Base-by-base conservation (phyloP, 2,888 invertebrate species). In the Galerucella pusilla region DNA sequence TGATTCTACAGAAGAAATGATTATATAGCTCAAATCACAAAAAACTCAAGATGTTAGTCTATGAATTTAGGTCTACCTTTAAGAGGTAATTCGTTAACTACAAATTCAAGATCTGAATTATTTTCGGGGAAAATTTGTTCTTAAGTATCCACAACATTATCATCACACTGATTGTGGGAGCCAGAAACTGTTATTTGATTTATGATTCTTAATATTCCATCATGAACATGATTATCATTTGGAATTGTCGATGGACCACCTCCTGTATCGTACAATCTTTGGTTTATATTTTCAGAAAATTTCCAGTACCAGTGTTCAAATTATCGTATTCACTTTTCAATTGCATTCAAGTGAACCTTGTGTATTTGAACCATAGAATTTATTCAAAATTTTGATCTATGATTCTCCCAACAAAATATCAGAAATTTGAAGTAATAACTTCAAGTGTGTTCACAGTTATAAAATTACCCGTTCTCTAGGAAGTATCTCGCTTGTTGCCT, bases 261-360 rank as follows among this genome's bases (percentile, higher is more conserved):
- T 64, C 35, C 64, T 42, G 64, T 64, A 42, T 42, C 64, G 42
- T 64, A 64, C 45, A 64, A 35, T 2, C 64, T 64, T 28, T 42
- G 42, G 64, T 64, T 64, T 64, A 64, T 64, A 64, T 64, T 64
- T 64, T 42, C 64, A 64, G 64, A 42, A 64, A 64, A 64, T 64
- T 64, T 64, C 16, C 4, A 4, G 5, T 4, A 28, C 28, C 28
- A 28, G 28, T 28, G 2, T 28, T 28, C 28, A 28, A 28, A 28
- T 28, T 28, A 4, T 28, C 28, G 28, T 28, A 28, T 28, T 2
- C 4, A 28, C 28, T 28, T 42, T 64, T 64, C 45, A 64, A 64
- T 64, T 64, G 42, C 42, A 14, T 12, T 20, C 20, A 45, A 64
- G 46, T 46, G 46, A 46, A 1, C 46, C 7, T 46, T 2, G 28